Percentiles rank a stretch among this genome's conserved stretches.
Conservation (phyloP, 1,140 invertebrate genomes). For the Agrypnia vestita region DNA sequence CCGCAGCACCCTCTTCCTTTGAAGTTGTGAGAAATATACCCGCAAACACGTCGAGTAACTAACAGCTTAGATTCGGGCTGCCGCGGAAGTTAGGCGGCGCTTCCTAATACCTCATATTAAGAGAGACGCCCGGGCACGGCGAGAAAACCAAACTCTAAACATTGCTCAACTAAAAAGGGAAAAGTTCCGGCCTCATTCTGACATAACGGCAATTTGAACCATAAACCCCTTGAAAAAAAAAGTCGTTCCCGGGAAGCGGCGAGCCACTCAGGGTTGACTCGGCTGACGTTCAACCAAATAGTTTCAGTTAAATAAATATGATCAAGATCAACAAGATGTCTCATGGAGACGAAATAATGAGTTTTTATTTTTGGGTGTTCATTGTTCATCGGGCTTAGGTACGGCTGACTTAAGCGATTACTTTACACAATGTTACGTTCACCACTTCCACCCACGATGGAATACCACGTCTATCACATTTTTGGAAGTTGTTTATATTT, state of each 20-base stretch:
- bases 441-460: too few relatives aligned
- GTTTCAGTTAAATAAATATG: too few relatives aligned
- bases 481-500: too few relatives aligned
- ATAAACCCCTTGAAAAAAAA: background rate
- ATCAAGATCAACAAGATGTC: too few relatives aligned
- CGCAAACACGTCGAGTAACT: constrained; percentile 30
- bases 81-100: constrained; percentile 14
- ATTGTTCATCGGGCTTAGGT: too few relatives aligned
- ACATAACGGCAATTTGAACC: constrained; percentile 18
- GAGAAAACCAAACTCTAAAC: constrained; percentile 35
- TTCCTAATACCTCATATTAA: constrained; percentile 30
- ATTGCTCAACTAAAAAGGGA: constrained; percentile 22
- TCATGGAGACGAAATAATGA: too few relatives aligned
- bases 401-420: too few relatives aligned
- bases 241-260: background rate
- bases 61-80: constrained; percentile 14
- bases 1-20: background rate
- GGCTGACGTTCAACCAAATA: background rate
- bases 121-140: constrained; percentile 9
- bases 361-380: too few relatives aligned
- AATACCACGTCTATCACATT: too few relatives aligned
- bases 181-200: constrained; percentile 31
- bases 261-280: background rate
- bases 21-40: constrained; percentile 5
- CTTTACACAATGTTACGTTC: too few relatives aligned